Conservation (phyloP, 2,888 invertebrate genomes). For the Caenorhabditis sp. region DNA sequence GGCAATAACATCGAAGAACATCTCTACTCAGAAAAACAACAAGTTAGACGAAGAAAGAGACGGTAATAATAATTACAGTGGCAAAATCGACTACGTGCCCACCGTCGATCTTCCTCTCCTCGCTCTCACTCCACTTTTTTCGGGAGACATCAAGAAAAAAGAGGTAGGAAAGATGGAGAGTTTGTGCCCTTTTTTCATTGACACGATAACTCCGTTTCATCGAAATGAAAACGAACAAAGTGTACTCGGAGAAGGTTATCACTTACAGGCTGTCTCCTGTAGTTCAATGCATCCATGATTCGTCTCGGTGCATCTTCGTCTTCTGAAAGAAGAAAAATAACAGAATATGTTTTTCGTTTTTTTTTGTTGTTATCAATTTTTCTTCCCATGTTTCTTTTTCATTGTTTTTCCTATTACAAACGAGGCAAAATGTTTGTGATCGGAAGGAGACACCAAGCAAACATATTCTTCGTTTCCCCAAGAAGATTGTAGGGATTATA, state of each 20-base stretch:
- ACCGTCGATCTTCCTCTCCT: slow-evolving; percentile 23
- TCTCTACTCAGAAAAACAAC: slow-evolving; percentile 21
- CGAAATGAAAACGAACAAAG: slow-evolving; percentile 26
- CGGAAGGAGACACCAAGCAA: not conserved
- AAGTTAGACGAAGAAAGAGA: not conserved
- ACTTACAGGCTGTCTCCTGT: slow-evolving; percentile 37
- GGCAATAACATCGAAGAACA: not conserved
- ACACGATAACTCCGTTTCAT: slow-evolving; percentile 37
- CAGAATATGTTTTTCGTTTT: slow-evolving; percentile 5
- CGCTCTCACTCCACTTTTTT: slow-evolving; percentile 40
- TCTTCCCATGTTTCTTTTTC: not conserved
- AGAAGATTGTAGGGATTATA: slow-evolving; percentile 2
- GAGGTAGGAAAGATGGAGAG: slow-evolving; percentile 24
- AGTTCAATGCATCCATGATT: slow-evolving; percentile 47
- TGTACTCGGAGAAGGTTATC: slow-evolving; percentile 6
- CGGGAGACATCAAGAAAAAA: not conserved
- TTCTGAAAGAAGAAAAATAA: slow-evolving; percentile 25
- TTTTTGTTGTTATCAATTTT: slow-evolving; percentile 2
- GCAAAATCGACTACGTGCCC: slow-evolving; percentile 20
- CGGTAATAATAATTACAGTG: slow-evolving; percentile 45
- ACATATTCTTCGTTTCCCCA: slow-evolving; percentile 1
- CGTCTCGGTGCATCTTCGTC: slow-evolving; percentile 45
- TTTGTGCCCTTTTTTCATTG: slow-evolving; percentile 25
- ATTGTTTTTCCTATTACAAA: not conserved
- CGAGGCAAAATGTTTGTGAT: not conserved